These are phyloP conservation scores for Turnix velox DNA, from an alignment of 2,113 vertebrate genomes.

Conservation along the genomic window DNA sequence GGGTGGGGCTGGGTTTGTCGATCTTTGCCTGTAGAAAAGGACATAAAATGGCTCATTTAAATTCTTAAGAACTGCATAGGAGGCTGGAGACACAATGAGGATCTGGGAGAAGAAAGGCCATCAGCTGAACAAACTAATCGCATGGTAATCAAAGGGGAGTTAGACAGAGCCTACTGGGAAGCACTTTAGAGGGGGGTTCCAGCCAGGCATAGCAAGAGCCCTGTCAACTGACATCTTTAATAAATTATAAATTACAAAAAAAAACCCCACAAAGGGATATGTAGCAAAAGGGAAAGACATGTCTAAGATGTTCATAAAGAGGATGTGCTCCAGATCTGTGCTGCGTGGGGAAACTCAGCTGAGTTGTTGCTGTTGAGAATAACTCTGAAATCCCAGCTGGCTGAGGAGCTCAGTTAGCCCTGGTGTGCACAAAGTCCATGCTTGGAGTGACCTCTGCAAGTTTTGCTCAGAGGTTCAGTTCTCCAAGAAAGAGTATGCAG, in stretches of 20 bases:
- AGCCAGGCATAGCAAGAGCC: constrained; percentile 12
- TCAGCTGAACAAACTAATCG: constrained; percentile 83
- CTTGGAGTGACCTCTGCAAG: not conserved
- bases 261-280: not conserved
- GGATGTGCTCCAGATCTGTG: fast-evolving
- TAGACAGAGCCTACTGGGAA: constrained; percentile 71
- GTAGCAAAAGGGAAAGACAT: not conserved
- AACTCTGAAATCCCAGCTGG: not conserved
- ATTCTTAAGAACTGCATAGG: constrained; percentile 79
- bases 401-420: fast-evolving
- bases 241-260: constrained; percentile 53
- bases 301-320: not conserved
- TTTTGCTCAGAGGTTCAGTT: not conserved
- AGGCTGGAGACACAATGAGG: constrained; percentile 80
- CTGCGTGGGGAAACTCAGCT: fast-evolving
- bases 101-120: constrained; percentile 78
- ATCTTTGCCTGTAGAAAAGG: constrained; percentile 79
- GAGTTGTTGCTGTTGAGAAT: fast-evolving
- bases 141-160: constrained; percentile 78
- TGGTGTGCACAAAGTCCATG: fast-evolving
- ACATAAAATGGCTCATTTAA: constrained; percentile 91
- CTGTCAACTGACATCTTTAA: constrained; percentile 20
- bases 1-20: constrained; percentile 73
- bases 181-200: constrained; percentile 70
- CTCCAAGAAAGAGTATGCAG: not conserved